phyloP scores from a whole-genome alignment of 2,797 vertebrate genomes.

The Florisuga fusca region DNA sequence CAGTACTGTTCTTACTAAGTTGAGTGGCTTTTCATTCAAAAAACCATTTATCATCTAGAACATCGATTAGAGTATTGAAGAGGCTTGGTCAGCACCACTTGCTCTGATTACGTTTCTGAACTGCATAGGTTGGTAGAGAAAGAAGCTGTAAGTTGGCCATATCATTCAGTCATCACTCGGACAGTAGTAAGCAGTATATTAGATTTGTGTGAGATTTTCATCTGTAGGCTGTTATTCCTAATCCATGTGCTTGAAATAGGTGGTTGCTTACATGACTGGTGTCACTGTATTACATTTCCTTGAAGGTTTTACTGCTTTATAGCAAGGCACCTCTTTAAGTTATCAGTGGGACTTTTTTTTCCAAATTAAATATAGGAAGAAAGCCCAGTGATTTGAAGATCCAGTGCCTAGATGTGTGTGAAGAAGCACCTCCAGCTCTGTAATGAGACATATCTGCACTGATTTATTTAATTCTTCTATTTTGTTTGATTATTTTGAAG shows the following conservation, averaged over 20 bases:
- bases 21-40: not conserved
- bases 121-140: not conserved
- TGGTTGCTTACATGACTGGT: not conserved
- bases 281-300: slow-evolving; percentile 3
- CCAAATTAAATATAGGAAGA: not conserved
- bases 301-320: slow-evolving; percentile 12
- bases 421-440: not conserved
- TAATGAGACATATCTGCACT: not conserved
- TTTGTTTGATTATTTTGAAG: slow-evolving; percentile 71
- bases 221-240: slow-evolving; percentile 10
- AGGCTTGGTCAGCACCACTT: slow-evolving; percentile 7
- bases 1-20: not conserved
- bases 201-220: not conserved
- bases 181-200: not conserved
- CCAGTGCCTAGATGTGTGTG: not conserved
- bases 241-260: not conserved
- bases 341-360: not conserved
- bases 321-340: not conserved
- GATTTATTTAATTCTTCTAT: slow-evolving; percentile 20
- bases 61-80: not conserved
- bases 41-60: not conserved
- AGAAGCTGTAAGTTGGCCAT: not conserved
- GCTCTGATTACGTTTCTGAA: slow-evolving; percentile 2
- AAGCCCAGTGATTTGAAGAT: not conserved
- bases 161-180: not conserved